phyloP scores from a whole-genome alignment of 2,797 vertebrate genomes.

The Staurois parvus region DNA sequence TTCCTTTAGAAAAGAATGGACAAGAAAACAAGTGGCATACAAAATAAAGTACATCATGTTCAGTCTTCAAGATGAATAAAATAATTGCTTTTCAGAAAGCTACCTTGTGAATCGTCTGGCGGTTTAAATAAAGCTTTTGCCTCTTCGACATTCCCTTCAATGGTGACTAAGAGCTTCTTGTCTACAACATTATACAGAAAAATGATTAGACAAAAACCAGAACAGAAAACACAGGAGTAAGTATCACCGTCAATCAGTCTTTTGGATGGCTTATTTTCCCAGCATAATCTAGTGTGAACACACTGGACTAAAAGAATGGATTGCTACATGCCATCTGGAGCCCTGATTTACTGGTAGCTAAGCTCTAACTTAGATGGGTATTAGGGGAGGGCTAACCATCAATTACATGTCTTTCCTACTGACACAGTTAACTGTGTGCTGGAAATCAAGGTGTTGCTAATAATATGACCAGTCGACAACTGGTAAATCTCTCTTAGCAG shows the following conservation, averaged over 20 bases:
- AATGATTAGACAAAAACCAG: background rate
- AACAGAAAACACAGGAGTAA: background rate
- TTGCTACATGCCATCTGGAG: background rate
- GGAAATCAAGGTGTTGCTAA: background rate
- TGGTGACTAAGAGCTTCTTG: constrained; percentile 87
- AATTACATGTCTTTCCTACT: background rate
- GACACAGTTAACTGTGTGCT: background rate
- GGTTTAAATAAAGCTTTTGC: constrained; percentile 96
- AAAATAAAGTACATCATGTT: no score
- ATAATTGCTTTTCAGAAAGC: background rate
- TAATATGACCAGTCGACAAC: background rate
- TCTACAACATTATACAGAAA: constrained; percentile 73
- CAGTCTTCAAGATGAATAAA: no score
- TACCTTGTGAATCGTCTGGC: constrained; percentile 95
- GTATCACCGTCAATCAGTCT: no score
- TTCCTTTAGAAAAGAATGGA: no score
- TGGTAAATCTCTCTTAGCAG: background rate
- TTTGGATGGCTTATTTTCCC: no score
- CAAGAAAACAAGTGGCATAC: background rate
- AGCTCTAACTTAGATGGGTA: background rate
- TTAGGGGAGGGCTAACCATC: background rate
- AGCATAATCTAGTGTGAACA: background rate
- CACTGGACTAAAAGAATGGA: background rate
- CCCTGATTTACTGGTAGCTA: background rate
- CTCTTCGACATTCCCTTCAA: constrained; percentile 94